Percentiles rank a stretch among this genome's conserved stretches.
phyloP scores from a whole-genome alignment of 2,888 invertebrate genomes.

The Isoperla grammatica region DNA sequence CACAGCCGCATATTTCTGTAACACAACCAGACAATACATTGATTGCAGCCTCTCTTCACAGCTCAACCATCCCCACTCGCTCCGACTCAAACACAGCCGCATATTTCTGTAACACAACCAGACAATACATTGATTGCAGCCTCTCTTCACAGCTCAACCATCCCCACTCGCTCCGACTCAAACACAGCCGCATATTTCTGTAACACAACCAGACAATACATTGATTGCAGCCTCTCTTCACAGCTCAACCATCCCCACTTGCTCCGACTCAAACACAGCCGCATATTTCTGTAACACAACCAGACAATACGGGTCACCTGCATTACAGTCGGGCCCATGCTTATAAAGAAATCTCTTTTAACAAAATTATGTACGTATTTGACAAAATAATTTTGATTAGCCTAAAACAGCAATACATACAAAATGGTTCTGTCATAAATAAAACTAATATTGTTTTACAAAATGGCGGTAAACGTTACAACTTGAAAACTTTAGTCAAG shows the following conservation, averaged over 20 bases:
- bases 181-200: conserved; percentile 83
- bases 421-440: too few species aligned
- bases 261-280: conserved; percentile 73
- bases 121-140: conserved; percentile 66
- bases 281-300: conserved; percentile 72
- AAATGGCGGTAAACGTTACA: too few species aligned
- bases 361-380: too few species aligned
- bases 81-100: conserved; percentile 76
- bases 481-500: too few species aligned
- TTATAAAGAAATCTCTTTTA: too few species aligned
- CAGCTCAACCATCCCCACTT: conserved; percentile 82
- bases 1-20: conserved; percentile 77
- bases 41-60: conserved; percentile 80
- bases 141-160: conserved; percentile 84
- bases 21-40: conserved; percentile 36
- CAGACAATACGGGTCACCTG: too few species aligned
- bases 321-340: too few species aligned
- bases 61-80: conserved; percentile 81
- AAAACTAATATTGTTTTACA: too few species aligned
- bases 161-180: conserved; percentile 80
- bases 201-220: conserved; percentile 38
- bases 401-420: too few species aligned
- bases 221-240: conserved; percentile 78
- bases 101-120: conserved; percentile 65
- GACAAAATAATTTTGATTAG: too few species aligned